Percentiles rank a stretch among this genome's conserved stretches.
Conservation (phyloP, 2,888 invertebrate species). For the Watsonalla cultraria region DNA sequence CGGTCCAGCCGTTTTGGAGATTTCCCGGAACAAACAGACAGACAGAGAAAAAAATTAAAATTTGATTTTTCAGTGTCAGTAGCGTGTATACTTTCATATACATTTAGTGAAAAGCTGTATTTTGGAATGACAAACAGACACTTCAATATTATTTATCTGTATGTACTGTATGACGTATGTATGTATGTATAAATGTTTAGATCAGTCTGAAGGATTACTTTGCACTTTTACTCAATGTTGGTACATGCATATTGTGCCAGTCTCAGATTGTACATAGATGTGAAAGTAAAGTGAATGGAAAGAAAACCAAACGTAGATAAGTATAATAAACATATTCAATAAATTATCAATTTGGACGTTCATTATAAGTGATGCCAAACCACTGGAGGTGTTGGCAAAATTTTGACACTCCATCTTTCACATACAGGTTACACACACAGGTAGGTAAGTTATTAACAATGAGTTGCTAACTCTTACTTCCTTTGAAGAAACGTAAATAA, state of each 20-base stretch:
- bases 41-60: no score
- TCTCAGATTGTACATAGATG: neutral
- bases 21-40: no score
- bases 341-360: neutral
- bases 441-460: conserved; percentile 15
- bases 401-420: conserved; percentile 10
- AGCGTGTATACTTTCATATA: no score
- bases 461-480: conserved; percentile 54
- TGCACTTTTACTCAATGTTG: neutral
- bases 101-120: no score
- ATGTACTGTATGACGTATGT: no score
- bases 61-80: no score
- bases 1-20: no score
- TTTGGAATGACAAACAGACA: no score
- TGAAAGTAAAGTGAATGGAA: neutral
- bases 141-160: no score
- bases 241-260: neutral
- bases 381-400: conserved; percentile 3
- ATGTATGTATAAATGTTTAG: no score
- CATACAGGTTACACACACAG: no score
- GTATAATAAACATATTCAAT: neutral
- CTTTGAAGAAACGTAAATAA: conserved; percentile 50
- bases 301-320: neutral
- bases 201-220: neutral
- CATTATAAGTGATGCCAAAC: neutral